Evolutionary conservation across 2,888 invertebrate species (phyloP).

Genomic region (Ophonus ardosiacus): DNA sequence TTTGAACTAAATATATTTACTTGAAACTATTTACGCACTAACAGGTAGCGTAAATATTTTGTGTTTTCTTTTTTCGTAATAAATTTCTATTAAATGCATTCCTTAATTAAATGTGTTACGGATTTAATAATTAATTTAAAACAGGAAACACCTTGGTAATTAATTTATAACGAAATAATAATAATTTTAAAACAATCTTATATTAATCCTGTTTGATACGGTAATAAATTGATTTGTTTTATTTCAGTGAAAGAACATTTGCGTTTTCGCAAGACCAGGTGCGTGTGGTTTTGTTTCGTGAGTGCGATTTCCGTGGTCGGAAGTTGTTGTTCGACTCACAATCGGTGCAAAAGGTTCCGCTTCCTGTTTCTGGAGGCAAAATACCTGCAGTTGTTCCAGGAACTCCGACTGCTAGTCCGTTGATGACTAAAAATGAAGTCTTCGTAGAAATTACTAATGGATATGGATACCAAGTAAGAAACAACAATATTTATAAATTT

Average conservation of each 20-base stretch:
- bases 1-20: slow-evolving; percentile 4
- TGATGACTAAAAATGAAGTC: slow-evolving; percentile 68
- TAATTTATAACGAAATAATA: neutral
- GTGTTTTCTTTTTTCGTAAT: neutral
- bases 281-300: slow-evolving; percentile 89
- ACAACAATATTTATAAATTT: neutral
- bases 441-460: slow-evolving; percentile 82
- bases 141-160: slow-evolving; percentile 1
- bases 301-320: slow-evolving; percentile 90
- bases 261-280: slow-evolving; percentile 86
- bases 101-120: neutral
- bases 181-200: too few species aligned
- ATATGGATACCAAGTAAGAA: slow-evolving; percentile 81
- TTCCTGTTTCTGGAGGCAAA: slow-evolving; percentile 69
- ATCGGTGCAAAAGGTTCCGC: slow-evolving; percentile 80
- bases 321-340: slow-evolving; percentile 91
- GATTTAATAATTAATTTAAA: slow-evolving; percentile 12
- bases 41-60: neutral
- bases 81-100: neutral
- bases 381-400: slow-evolving; percentile 1
- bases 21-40: neutral
- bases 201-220: neutral
- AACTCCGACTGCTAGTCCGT: slow-evolving; percentile 50
- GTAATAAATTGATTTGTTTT: slow-evolving; percentile 63
- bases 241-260: slow-evolving; percentile 77